Evolutionary conservation across 2,113 vertebrate species (phyloP).

Genomic region (Philantomba maxwellii): DNA sequence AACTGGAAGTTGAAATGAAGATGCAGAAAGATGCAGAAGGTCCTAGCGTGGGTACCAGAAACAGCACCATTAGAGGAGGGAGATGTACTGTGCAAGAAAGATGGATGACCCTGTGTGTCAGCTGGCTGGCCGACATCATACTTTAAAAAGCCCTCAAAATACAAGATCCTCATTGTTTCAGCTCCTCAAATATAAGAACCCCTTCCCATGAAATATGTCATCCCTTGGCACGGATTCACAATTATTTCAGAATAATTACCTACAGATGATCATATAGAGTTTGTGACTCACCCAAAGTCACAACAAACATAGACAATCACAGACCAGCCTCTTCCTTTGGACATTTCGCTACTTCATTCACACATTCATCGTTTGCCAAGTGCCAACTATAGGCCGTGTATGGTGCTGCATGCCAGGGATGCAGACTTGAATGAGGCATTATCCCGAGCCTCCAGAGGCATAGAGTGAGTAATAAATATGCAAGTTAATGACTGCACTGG

Average conservation of each 20-base stretch:
- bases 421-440: not conserved
- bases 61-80: not conserved
- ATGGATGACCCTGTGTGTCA: no score
- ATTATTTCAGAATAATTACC: not conserved
- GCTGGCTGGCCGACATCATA: not conserved
- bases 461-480: not conserved
- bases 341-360: not conserved
- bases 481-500: not conserved
- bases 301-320: not conserved
- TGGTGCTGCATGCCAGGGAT: not conserved
- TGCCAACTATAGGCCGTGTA: not conserved
- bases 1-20: not conserved
- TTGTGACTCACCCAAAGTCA: not conserved
- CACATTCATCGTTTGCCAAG: not conserved
- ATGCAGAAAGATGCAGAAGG: not conserved
- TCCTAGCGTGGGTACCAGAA: not conserved
- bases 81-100: not conserved
- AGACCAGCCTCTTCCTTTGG: not conserved
- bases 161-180: not conserved
- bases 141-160: not conserved
- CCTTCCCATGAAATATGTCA: not conserved
- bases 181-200: not conserved
- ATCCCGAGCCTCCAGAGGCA: not conserved
- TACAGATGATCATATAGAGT: not conserved
- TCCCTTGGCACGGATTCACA: not conserved